Evolutionary conservation across 2,888 invertebrate genomes (phyloP), one percentile per base, ranked within the genome.

Genomic region (Apodemia duryi): DNA sequence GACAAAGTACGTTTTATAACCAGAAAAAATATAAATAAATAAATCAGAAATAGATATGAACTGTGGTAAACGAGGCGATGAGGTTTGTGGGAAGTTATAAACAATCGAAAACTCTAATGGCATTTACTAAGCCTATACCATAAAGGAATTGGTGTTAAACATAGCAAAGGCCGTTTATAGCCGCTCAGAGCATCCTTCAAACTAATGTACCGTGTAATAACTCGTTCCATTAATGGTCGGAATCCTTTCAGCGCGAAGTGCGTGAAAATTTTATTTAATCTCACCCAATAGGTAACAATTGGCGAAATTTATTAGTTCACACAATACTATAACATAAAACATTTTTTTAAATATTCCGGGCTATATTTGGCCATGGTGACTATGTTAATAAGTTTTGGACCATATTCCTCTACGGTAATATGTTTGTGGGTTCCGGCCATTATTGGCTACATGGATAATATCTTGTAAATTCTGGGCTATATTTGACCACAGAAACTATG

Each of bases 251-350:
- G 49, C 49, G 49, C 49, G n/a, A 51, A 51, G 7, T 21, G 21
- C 49, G 21, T 51, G 13, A 0, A n/a, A 13, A 21, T 11, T 46
- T 46, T 51, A 13, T 51, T 13, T 51, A 51, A 51, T 51, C 49
- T 51, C 49, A 49, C 11, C 46, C 9, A 49, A 51, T n/a, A 21
- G 21, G 21, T 21, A 61, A 51, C 63, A 54, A 51, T 63, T 5
- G 52, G 9, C 41, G 57, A 66, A 63, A 63, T 66, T 67, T 67
- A 63, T 57, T 21, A 32, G 43, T 43, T 11, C 11, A 43, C 43
- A 11, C 10, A 11, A 43, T 43, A 43, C 11, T 43, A 11, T 43
- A 11, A 11, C 10, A 11, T 41, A 41, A 1, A 41, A 41, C 35
- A 35, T 5, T 5, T 5, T 35, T 35, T 35, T 35, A 2, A 5